phyloP scores from a whole-genome alignment of 1,140 invertebrate genomes.

The Drosophila teissieri region DNA sequence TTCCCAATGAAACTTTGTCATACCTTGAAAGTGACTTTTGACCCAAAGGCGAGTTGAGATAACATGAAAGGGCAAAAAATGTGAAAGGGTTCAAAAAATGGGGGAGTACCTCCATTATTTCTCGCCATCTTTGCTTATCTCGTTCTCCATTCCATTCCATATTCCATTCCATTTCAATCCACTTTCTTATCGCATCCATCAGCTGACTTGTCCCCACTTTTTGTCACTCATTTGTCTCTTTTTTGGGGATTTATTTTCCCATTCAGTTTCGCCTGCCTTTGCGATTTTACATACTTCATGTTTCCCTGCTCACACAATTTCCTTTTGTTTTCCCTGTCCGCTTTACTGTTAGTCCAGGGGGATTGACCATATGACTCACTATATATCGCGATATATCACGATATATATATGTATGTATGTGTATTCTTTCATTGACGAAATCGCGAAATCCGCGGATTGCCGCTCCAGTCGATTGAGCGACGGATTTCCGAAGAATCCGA shows the following conservation, averaged over 20 bases:
- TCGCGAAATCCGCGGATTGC: conserved; percentile 1
- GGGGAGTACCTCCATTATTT: background rate
- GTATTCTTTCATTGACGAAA: conserved; percentile 47
- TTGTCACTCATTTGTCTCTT: conserved; percentile 50
- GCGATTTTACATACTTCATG: conserved; percentile 33
- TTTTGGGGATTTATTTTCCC: background rate
- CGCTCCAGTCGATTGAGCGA: conserved; percentile 1
- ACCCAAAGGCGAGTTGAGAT: background rate
- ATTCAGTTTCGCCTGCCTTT: conserved; percentile 14
- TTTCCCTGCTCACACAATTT: conserved; percentile 56
- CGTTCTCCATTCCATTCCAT: background rate
- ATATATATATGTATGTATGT: background rate
- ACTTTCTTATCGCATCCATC: conserved; percentile 20
- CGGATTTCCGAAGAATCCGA: conserved; percentile 11
- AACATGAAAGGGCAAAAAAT: background rate
- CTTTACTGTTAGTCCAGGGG: conserved; percentile 22
- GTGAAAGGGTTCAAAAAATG: background rate
- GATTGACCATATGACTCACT: conserved; percentile 48
- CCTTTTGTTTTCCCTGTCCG: conserved; percentile 25
- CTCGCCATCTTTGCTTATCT: conserved; percentile 8
- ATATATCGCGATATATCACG: background rate
- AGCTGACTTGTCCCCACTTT: conserved; percentile 15
- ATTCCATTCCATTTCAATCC: background rate
- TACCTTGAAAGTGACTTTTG: background rate
- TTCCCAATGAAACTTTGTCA: background rate